Conservation (phyloP, 37 sponge, comb jelly and placozoan species). For the Bolinopsis microptera region DNA sequence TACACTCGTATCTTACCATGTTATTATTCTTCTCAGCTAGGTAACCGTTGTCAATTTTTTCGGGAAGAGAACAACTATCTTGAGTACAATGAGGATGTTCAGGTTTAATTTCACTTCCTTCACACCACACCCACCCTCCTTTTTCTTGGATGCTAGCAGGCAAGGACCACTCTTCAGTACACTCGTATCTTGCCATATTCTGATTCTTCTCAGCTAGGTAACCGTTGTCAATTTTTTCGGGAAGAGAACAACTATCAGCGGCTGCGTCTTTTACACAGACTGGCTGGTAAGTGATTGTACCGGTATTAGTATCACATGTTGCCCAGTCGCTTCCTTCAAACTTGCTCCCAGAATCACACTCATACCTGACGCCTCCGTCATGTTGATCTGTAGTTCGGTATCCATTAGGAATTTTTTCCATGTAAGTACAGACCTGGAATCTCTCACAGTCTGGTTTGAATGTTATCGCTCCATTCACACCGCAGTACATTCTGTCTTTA, state of each 20-base stretch:
- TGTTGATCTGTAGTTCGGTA: too few species aligned
- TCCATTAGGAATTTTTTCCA: too few species aligned
- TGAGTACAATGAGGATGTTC: neutral
- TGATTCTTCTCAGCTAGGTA: neutral
- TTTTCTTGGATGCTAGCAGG: neutral
- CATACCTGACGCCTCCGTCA: neutral
- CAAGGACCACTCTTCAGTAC: neutral
- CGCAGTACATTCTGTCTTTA: neutral
- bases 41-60: neutral
- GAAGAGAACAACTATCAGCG: neutral
- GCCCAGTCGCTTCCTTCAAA: neutral
- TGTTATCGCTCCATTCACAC: neutral
- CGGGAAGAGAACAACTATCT: neutral
- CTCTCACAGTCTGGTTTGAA: neutral
- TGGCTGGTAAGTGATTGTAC: neutral
- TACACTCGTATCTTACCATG: neutral
- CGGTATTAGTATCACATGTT: neutral
- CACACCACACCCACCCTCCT: neutral
- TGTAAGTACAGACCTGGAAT: neutral
- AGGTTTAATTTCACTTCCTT: neutral
- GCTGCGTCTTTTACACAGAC: neutral
- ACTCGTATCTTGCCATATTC: neutral
- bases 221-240: neutral
- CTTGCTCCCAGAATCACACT: neutral
- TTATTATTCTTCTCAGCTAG: neutral